Evolutionary conservation across 2,113 vertebrate genomes (phyloP).

Genomic region (Corythaixoides concolor): DNA sequence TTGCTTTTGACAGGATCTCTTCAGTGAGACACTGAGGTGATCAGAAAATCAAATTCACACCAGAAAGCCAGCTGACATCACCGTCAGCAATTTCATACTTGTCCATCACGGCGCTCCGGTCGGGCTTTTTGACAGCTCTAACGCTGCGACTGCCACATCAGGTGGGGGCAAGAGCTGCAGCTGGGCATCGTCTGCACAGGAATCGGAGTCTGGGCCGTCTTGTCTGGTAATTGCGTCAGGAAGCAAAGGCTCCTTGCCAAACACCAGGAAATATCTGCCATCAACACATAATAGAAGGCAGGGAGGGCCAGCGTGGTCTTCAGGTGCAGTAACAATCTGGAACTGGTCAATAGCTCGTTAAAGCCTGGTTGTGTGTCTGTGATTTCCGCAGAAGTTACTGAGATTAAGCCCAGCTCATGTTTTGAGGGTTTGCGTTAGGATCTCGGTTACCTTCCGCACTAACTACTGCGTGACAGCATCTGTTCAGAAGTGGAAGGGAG

Average conservation of each 20-base stretch:
- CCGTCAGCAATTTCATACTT: neutral
- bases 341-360: neutral
- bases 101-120: neutral
- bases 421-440: fast-evolving
- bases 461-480: neutral
- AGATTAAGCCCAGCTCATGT: neutral
- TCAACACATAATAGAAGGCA: neutral
- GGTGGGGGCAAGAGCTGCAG: neutral
- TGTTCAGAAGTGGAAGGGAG: neutral
- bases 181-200: neutral
- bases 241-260: neutral
- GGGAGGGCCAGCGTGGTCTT: neutral
- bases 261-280: neutral
- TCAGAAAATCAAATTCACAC: neutral
- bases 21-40: neutral
- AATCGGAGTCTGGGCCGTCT: neutral
- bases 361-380: too few relatives aligned
- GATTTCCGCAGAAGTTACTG: neutral
- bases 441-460: neutral
- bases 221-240: neutral
- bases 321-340: neutral
- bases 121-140: neutral
- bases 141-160: neutral
- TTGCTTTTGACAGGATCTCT: neutral
- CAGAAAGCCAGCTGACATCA: neutral